Evolutionary conservation across 2,113 vertebrate genomes (phyloP).

Genomic region (Baryphthengus martii): DNA sequence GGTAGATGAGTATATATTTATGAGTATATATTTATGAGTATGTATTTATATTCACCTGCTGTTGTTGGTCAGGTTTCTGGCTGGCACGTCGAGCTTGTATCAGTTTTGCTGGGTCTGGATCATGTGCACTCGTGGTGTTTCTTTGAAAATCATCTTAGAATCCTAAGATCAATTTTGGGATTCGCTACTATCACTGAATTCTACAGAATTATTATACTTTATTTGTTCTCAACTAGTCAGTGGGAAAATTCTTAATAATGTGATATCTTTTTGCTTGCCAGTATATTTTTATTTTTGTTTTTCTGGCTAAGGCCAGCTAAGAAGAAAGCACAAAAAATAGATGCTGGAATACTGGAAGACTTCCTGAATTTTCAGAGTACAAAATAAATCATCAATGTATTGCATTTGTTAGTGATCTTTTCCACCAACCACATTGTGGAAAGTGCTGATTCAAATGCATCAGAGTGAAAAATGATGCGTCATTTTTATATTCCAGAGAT

Average conservation of each 20-base stretch:
- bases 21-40: slow-evolving; percentile 32
- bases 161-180: not conserved
- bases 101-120: not conserved
- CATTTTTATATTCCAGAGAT: slow-evolving; percentile 43
- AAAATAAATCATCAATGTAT: slow-evolving; percentile 68
- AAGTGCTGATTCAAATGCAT: slow-evolving; percentile 50
- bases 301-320: not conserved
- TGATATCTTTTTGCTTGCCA: not conserved
- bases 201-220: not conserved
- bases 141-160: not conserved
- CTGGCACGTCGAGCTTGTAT: not conserved
- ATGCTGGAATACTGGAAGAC: slow-evolving; percentile 3
- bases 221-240: not conserved
- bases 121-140: fast-evolving
- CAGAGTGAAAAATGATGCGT: not conserved
- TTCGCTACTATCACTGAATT: not conserved
- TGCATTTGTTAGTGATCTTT: slow-evolving; percentile 23
- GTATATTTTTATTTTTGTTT: not conserved
- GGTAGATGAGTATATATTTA: slow-evolving; percentile 77
- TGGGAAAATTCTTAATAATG: not conserved
- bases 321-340: not conserved
- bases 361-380: slow-evolving; percentile 65
- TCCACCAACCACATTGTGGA: slow-evolving; percentile 31
- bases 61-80: not conserved
- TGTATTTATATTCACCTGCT: slow-evolving; percentile 17